Conservation (phyloP, 2,113 vertebrate species). For the Albula glossodonta region DNA sequence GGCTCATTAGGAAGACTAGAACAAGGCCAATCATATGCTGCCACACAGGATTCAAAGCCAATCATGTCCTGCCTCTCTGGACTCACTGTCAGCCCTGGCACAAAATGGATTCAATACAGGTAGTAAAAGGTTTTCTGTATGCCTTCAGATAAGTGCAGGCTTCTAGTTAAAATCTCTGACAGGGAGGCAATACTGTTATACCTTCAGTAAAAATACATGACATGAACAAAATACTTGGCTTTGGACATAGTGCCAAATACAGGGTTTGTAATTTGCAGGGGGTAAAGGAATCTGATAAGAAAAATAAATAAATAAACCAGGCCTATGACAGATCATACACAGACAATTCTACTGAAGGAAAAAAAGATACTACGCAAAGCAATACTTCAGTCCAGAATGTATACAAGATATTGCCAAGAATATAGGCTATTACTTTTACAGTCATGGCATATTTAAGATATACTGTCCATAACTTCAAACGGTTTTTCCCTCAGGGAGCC, state of each 20-base stretch:
- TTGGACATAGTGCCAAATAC: background rate
- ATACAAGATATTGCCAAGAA: background rate
- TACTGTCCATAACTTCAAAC: background rate
- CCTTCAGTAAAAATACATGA: background rate
- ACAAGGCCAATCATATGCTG: too few species aligned
- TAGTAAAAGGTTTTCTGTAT: too few species aligned
- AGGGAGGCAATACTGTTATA: background rate
- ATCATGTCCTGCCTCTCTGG: too few species aligned
- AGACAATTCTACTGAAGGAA: background rate
- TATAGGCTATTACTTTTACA: background rate
- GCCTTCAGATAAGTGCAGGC: background rate
- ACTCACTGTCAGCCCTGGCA: too few species aligned
- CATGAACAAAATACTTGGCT: background rate
- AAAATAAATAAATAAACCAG: background rate
- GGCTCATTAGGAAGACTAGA: too few species aligned
- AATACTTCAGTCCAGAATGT: background rate
- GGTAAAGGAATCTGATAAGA: background rate
- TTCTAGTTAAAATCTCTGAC: background rate
- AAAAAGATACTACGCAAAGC: background rate
- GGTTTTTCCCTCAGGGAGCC: background rate
- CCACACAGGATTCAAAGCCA: too few species aligned
- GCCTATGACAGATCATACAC: background rate
- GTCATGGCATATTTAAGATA: constrained; percentile 1
- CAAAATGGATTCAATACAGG: too few species aligned
- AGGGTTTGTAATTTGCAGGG: background rate